Evolutionary conservation across 2,888 invertebrate genomes (phyloP).

Genomic region (Stenodema calcarata): DNA sequence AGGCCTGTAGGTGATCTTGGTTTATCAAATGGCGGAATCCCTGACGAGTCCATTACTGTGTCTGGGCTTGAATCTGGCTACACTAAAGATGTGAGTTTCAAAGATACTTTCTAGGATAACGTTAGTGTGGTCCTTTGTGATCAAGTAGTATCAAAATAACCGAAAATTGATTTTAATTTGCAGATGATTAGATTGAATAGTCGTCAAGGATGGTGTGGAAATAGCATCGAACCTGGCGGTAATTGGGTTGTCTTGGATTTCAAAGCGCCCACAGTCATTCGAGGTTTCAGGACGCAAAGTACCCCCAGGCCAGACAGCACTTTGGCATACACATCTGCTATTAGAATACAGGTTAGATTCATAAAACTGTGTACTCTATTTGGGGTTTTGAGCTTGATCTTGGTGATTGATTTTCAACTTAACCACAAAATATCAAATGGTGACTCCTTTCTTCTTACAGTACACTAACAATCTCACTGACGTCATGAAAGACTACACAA

Average conservation of each 20-base stretch:
- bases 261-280: conserved; percentile 84
- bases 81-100: conserved; percentile 73
- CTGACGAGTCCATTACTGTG: conserved; percentile 86
- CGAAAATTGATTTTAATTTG: conserved; percentile 46
- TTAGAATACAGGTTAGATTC: conserved; percentile 68
- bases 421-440: neutral
- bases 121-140: too few species aligned
- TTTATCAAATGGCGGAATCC: conserved; percentile 84
- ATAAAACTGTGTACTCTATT: neutral
- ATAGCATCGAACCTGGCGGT: conserved; percentile 80
- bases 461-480: conserved; percentile 90
- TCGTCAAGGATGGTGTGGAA: conserved; percentile 89
- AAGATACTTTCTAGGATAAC: too few species aligned
- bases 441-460: conserved; percentile 63
- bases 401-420: neutral
- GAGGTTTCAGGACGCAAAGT: conserved; percentile 90
- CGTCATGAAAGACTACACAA: conserved; percentile 87
- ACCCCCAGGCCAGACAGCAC: conserved; percentile 82
- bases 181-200: conserved; percentile 84
- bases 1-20: conserved; percentile 90
- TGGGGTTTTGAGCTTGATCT: neutral
- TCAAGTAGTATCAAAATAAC: too few species aligned
- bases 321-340: conserved; percentile 87
- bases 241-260: conserved; percentile 90
- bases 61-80: conserved; percentile 84